Evolutionary conservation across 2,113 vertebrate genomes (phyloP).

Genomic region (Eclectus roratus): DNA sequence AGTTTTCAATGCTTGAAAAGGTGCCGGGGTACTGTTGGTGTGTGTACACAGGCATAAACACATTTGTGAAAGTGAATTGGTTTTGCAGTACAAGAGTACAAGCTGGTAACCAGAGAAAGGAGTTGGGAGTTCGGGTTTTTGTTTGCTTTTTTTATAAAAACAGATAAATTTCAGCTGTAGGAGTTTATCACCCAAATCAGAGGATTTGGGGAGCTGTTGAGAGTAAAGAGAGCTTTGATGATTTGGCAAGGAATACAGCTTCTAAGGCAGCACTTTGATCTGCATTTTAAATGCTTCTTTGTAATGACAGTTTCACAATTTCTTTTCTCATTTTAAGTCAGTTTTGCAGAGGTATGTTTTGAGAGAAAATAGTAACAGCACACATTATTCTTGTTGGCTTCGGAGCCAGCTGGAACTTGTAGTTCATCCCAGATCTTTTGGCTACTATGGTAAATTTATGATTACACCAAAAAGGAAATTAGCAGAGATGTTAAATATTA

Average conservation of each 20-base stretch:
- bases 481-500: constrained; percentile 59
- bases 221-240: constrained; percentile 43
- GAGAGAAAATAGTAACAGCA: constrained; percentile 54
- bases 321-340: constrained; percentile 9
- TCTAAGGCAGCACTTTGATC: constrained; percentile 37
- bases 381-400: neutral
- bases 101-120: neutral
- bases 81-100: neutral
- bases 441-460: constrained; percentile 37
- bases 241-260: constrained; percentile 32
- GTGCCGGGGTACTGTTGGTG: neutral
- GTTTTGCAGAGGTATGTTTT: constrained; percentile 15
- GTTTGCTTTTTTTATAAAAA: neutral
- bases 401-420: constrained; percentile 49
- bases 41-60: neutral
- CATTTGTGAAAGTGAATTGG: neutral
- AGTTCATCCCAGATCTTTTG: constrained; percentile 60
- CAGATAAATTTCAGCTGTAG: neutral
- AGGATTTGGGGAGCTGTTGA: constrained; percentile 31
- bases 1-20: neutral
- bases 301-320: constrained; percentile 40
- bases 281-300: constrained; percentile 62
- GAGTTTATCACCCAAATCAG: constrained; percentile 24
- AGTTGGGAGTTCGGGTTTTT: neutral
- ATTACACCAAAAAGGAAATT: constrained; percentile 54